Evolutionary conservation across 2,113 vertebrate species (phyloP), one percentile per base, ranked within the genome.

Genomic region (Apaloderma vittatum): DNA sequence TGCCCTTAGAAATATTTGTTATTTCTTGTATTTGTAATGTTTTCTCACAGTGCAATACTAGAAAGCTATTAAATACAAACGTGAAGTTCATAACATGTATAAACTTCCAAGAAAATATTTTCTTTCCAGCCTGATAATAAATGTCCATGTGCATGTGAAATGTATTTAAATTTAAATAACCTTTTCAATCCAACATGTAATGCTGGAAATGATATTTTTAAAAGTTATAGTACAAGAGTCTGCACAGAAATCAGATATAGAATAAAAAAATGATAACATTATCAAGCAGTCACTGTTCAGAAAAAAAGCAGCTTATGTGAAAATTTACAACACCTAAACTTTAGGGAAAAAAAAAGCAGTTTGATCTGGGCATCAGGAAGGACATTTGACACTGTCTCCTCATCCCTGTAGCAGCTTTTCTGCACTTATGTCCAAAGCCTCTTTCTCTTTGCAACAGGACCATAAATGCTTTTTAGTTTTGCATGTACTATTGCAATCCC

Each of bases 31-130:
- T 93, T 81, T 58, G 57, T 67, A 70, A 74, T 36, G 45, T 66
- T 84, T 85, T 8, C 66, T 73, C 49, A 79, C 71, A 49, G 34
- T 43, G 75, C 72, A 76, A n/a, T 68, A 26, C 57, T 29, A 23
- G n/a, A 32, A 65, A 93, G 43, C 67, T 65, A 68, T 81, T 91
- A 94, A 82, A 82, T 45, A 72, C 9, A 40, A 82, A 82, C 1
- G 2, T 15, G 58, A 61, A 49, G 66, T 88, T 95, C 79, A 84
- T 86, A 52, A 79, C 79, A 76, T 93, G 68, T 37, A 34, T 52
- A 75, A 94, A 84, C 40, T 91, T 89, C 70, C 84, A 72, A 40
- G 57, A 67, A 76, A 93, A 93, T 30, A 11, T 65, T 89, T 84
- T 93, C 68, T 61, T 81, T 81, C 58, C 65, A 43, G 62, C 48